Base-by-base conservation (phyloP, 2,888 invertebrate genomes). In the Tetragnatha montana region DNA sequence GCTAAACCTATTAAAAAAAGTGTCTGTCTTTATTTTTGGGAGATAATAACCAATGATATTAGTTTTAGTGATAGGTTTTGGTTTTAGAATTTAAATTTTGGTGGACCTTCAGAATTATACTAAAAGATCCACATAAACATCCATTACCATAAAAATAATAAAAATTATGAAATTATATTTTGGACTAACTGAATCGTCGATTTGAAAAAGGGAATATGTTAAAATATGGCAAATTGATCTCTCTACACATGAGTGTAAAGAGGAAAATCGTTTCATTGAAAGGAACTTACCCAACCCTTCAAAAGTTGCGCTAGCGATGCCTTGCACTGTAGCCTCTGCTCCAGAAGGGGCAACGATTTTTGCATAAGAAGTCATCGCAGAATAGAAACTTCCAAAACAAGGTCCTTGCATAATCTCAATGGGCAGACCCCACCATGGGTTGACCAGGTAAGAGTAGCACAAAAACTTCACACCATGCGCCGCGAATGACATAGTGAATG, bases 341-440 rank as follows among this genome's bases (percentile, higher is more conserved):
- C 91, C 91, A 73, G 22, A 19, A 1, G 90, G 89, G 3, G 91
- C 75, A 14, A 88, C 71, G 0, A 73, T 21, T 81, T 89, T 90
- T 1, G 89, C 83, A 14, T 91, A 91, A 1, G 87, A 87, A 10
- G 92, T 91, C 92, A 92, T 92, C 0, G 90, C 88, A 19, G 92
- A 95, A 93, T 97, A 98, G 92, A 97, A 96, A 93, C 98, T 95
- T 21, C 98, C 98, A 93, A 97, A 97, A 0, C 97, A 97, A 21
- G 98, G 94, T 0, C 98, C 98, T 93, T 98, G 97, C 10, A 97
- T 94, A 91, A 97, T 93, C 93, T 98, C 98, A 80, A 98, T 95
- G 0, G 97, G 96, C 90, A 98, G 94, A 81, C 96, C 95, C 94
- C 95, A 95, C 97, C 98, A 98, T 0, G 97, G 96, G 93, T 97